These are phyloP conservation scores for Clarias platycephalus DNA, from an alignment of 2,797 vertebrate species.

Conservation along the genomic window DNA sequence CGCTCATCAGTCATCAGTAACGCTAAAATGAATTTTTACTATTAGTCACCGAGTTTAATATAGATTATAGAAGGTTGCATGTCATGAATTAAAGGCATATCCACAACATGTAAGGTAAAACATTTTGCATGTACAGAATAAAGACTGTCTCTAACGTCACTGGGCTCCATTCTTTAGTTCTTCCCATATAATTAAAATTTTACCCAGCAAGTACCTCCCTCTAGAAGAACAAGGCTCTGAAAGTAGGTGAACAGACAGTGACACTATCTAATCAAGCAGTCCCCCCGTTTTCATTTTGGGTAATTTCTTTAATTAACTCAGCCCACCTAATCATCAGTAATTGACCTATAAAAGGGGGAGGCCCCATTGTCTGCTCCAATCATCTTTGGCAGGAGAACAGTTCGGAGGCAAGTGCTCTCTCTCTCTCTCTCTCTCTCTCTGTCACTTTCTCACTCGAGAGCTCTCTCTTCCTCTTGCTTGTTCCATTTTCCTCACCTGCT, in stretches of 20 bases:
- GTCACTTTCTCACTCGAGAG: background rate
- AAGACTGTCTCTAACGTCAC: conserved; percentile 30
- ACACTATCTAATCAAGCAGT: conserved; percentile 71
- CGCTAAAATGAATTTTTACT: background rate
- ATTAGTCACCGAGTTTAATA: background rate
- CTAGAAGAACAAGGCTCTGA: conserved; percentile 60
- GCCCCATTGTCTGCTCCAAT: conserved; percentile 82
- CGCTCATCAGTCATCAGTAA: background rate
- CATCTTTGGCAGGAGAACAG: conserved; percentile 78
- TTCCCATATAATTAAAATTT: conserved; percentile 71
- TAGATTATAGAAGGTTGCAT: background rate
- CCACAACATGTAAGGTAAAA: background rate
- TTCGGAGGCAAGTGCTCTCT: conserved; percentile 60
- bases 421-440: conserved; percentile 56
- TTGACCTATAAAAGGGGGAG: conserved; percentile 88
- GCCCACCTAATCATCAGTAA: conserved; percentile 90
- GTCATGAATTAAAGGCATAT: background rate
- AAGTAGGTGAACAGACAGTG: conserved; percentile 69
- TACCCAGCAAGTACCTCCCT: conserved; percentile 68
- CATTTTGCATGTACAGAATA: background rate
- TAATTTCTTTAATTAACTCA: conserved; percentile 84
- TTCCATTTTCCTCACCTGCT: conserved; percentile 43
- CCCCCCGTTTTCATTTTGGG: conserved; percentile 78
- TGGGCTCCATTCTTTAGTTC: conserved; percentile 63
- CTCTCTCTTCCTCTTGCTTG: conserved; percentile 56